Evolutionary conservation across 2,888 invertebrate species (phyloP), one percentile per base, ranked within the genome.

Genomic region (Calameuta filiformis): DNA sequence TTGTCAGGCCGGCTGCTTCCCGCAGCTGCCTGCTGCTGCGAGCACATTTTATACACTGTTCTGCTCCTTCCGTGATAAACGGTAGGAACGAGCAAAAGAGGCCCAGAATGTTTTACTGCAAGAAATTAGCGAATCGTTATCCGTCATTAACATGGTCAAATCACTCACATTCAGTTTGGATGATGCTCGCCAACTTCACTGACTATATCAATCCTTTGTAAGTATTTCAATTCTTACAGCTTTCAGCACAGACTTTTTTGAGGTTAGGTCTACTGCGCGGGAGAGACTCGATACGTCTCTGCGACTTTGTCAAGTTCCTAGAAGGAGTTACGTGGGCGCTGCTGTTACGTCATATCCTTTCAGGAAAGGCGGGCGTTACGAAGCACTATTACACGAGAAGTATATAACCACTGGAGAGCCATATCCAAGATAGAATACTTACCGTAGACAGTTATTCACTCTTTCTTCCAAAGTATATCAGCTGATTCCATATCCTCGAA

Each of bases 1-100:
- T 79, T 81, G 81, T 83, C 81, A 80, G 79, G 86, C 85, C 86
- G 87, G 87, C 85, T 87, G 88, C 81, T 85, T 81, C 81, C 76
- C 80, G 85, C 87, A 87, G 84, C 85, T 85, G 85, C 82, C 80
- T 79, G 82, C 77, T 76, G 82, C 77, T 75, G 56, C 80, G 77
- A 74, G 35, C 33, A 71, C 71, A 33, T 71, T 71, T 56, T 56
- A 56, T 71, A 71, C 31, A 34, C 71, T 71, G 71, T 12, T 31
- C 71, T 71, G 71, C 11, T 71, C 71, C 34, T 71, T 15, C 9
- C 56, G 56, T 23, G 56, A 56, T 23, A 56, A 23, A 56, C 56
- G 56, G 23, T 56, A 56, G 56, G 56, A 56, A 56, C 9, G 23
- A 56, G 56, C 23, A 56, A 56, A 23, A 23, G 56, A 23, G 23